Percentiles rank a stretch among this genome's conserved stretches.
These are phyloP conservation scores for Fulmarus glacialis DNA, from an alignment of 2,113 vertebrate genomes.

Conservation along the genomic window DNA sequence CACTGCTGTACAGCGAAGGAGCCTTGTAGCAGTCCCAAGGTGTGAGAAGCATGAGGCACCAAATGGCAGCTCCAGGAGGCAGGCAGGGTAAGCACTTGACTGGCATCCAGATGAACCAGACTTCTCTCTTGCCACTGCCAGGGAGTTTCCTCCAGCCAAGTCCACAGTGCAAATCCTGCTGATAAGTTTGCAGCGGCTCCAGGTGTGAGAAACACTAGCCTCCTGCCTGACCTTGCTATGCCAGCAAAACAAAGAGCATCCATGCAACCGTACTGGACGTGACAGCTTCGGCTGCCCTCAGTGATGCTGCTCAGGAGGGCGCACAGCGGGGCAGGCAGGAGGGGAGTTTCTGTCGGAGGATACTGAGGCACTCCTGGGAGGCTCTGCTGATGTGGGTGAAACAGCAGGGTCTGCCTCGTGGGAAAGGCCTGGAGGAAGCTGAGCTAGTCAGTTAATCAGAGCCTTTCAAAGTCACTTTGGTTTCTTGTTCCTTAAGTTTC, in stretches of 20 bases:
- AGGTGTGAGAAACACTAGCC: background rate
- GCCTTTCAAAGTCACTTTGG: background rate
- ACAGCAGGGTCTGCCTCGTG: background rate
- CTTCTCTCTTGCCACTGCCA: background rate
- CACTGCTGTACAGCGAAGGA: background rate
- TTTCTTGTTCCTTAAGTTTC: background rate
- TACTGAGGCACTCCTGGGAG: background rate
- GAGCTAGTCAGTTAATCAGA: background rate
- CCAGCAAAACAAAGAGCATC: background rate
- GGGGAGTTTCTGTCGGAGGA: fast-evolving
- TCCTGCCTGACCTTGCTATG: background rate
- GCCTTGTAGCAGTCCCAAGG: background rate
- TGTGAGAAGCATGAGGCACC: background rate
- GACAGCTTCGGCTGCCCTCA: background rate
- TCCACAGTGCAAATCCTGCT: background rate
- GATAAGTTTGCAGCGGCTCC: background rate
- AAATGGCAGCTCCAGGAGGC: background rate
- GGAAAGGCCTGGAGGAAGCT: background rate
- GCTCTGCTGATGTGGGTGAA: background rate
- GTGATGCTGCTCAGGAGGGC: background rate
- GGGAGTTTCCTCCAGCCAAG: background rate
- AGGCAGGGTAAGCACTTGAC: background rate
- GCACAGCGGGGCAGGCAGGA: fast-evolving
- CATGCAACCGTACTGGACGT: fast-evolving
- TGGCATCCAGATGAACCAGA: background rate